Base-by-base conservation (phyloP, 2,888 invertebrate genomes). In the Nebria salina region DNA sequence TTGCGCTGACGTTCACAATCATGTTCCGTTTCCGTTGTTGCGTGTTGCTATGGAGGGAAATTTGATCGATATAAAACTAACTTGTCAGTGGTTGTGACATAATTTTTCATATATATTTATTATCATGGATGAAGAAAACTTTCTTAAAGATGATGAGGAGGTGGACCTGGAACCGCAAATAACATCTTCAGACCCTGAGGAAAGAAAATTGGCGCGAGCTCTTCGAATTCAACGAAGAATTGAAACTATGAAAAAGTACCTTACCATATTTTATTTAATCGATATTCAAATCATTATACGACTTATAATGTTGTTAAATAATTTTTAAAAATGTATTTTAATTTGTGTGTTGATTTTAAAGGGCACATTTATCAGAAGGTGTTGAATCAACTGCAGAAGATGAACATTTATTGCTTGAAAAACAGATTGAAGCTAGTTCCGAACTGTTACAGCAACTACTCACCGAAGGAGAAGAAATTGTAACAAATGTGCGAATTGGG, bases 401-500 rank as follows among this genome's bases (percentile, higher is more conserved):
- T 76, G 91, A 91, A 83, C 91, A 92, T 82, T 90, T 91, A 0
- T 89, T 90, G 0, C 92, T 94, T 26, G 93, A 94, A 85, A 90
- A 91, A 83, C 94, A 94, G 84, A 91, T 95, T 5, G 90, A 92
- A 42, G 87, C 89, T 9, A 94, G 94, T 72, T 91, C 92, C 0
- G 92, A 92, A 82, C 89, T 93, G 70, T 89, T 95, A 26, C 92
- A 93, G 83, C 92, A 93, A 78, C 87, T 95, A 42, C 87, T 93
- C 9, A 87, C 91, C 13, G 94, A 95, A 86, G 94, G 94, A 42
- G 91, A 93, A 76, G 94, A 95, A 85, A 91, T 93, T 86, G 93
- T 95, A 81, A 92, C 94, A n/a, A 95, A 95, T 86, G 93, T 96
- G 2, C 92, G 92, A 86, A 91, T 95, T 68, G 95, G 95, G 0